Conservation (phyloP, 2,888 invertebrate species). For the Lapara coniferarum region DNA sequence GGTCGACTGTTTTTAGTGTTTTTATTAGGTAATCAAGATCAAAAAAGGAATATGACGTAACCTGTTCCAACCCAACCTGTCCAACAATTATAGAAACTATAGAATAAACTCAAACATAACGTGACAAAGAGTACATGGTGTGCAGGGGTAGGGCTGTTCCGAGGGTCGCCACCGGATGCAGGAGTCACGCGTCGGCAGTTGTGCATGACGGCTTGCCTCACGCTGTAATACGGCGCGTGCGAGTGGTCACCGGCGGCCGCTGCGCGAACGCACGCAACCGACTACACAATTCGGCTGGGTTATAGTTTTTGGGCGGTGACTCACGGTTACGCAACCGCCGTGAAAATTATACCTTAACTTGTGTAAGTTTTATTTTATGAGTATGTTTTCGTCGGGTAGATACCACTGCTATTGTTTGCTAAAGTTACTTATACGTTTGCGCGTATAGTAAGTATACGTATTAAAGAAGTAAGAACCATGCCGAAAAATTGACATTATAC, state of each 20-base stretch:
- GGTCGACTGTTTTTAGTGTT: too few relatives aligned
- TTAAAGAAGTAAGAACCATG: too few relatives aligned
- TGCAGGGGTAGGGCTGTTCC: slow-evolving; percentile 66
- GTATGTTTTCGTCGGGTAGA: too few relatives aligned
- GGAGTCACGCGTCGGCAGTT: slow-evolving; percentile 71
- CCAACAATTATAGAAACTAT: slow-evolving; percentile 9
- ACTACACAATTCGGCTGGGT: slow-evolving; percentile 35
- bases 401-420: too few relatives aligned
- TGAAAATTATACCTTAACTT: slow-evolving; percentile 37
- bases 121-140: slow-evolving; percentile 26
- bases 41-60: not conserved
- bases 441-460: too few relatives aligned
- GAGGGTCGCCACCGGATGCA: slow-evolving; percentile 72
- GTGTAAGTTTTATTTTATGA: not conserved
- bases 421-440: too few relatives aligned
- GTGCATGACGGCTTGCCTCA: slow-evolving; percentile 76
- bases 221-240: slow-evolving; percentile 40
- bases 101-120: slow-evolving; percentile 15
- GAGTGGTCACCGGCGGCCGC: not conserved
- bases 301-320: slow-evolving; percentile 46
- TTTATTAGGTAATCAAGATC: not conserved
- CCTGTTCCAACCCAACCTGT: slow-evolving; percentile 1
- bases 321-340: slow-evolving; percentile 38
- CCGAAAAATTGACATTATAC: too few relatives aligned
- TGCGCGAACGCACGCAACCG: slow-evolving; percentile 32